phyloP scores from a whole-genome alignment of 2,113 vertebrate genomes.

The Silurus meridionalis region DNA sequence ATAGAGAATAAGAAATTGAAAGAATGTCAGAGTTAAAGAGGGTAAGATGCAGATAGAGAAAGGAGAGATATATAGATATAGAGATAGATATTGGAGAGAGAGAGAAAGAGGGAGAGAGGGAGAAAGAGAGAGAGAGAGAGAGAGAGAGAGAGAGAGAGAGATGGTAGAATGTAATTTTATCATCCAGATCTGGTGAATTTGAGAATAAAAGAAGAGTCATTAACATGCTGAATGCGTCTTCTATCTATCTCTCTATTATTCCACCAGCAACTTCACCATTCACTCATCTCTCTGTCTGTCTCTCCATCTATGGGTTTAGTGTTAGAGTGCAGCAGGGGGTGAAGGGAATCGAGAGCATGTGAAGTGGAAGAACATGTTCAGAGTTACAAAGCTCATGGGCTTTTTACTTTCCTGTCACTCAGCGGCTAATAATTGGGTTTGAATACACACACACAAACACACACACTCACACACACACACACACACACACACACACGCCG shows the following conservation, averaged over 20 bases:
- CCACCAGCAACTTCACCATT: background rate
- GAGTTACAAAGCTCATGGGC: constrained; percentile 19
- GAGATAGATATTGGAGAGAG: background rate
- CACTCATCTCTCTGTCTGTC: background rate
- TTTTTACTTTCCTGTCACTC: constrained; percentile 37
- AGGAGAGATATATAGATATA: background rate
- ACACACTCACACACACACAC: constrained; percentile 45
- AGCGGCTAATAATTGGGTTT: constrained; percentile 49
- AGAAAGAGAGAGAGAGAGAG: constrained; percentile 45
- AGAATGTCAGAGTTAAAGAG: background rate
- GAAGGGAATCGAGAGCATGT: background rate
- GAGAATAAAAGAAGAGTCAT: background rate
- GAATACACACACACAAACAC: constrained; percentile 50
- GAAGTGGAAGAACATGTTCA: background rate
- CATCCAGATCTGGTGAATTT: background rate
- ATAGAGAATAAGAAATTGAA: background rate
- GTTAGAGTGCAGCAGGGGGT: background rate
- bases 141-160: background rate
- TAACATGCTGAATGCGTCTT: background rate
- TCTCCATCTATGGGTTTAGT: background rate
- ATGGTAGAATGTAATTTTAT: background rate
- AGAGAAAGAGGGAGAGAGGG: constrained; percentile 50
- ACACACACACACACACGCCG: constrained; percentile 44
- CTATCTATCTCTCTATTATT: background rate
- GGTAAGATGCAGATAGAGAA: constrained; percentile 39